Conservation (phyloP, 1,140 invertebrate species). For the Sycophila sp. region DNA sequence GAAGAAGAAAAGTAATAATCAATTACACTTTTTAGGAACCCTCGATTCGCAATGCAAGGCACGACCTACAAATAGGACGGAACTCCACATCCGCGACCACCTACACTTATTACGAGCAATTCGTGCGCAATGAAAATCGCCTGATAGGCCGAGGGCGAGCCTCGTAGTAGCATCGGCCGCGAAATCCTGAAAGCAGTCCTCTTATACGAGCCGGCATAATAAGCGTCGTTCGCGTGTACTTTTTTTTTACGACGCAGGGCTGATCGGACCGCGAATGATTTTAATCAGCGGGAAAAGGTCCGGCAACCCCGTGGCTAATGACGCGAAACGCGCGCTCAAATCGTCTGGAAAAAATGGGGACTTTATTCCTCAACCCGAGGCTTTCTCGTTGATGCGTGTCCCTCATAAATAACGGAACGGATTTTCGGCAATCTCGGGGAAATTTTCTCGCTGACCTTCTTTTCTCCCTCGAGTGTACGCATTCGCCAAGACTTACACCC, state of each 20-base stretch:
- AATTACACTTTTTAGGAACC: no score
- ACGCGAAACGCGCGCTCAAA: constrained; percentile 7
- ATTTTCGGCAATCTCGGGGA: neutral
- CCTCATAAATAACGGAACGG: constrained; percentile 8
- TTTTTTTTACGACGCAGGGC: constrained; percentile 1
- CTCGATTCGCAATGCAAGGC: no score
- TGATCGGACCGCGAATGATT: neutral
- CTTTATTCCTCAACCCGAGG: neutral
- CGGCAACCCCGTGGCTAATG: neutral
- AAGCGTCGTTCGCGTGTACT: neutral
- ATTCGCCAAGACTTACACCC: no score
- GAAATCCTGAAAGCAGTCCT: no score
- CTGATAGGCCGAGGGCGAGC: no score
- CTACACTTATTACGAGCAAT: no score
- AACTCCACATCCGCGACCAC: no score
- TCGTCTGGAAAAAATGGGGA: constrained; percentile 18
- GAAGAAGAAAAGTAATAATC: no score
- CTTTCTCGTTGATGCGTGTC: constrained; percentile 1
- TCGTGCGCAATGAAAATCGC: no score
- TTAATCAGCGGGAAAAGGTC: constrained; percentile 1
- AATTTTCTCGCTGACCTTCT: neutral
- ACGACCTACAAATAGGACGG: no score
- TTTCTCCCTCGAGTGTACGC: neutral
- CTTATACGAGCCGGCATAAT: neutral
- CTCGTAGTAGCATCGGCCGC: no score